Evolutionary conservation across 2,113 vertebrate genomes (phyloP), one percentile per base, ranked within the genome.

Genomic region (Oplegnathus fasciatus): DNA sequence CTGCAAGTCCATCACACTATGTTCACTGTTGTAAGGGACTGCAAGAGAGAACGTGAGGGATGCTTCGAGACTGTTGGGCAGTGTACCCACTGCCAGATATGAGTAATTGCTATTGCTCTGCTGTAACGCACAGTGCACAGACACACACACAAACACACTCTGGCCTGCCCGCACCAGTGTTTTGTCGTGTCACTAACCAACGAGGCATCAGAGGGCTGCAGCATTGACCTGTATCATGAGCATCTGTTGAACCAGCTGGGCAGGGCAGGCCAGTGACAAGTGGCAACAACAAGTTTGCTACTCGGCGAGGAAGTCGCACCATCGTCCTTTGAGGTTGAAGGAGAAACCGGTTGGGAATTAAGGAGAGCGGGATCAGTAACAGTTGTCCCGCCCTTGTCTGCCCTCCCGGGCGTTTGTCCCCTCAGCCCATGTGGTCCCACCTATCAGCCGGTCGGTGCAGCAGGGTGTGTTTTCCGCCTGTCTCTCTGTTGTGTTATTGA

Each of bases 351-450:
- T 37, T 0, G 3, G 65, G 86, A 83, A 71, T 50, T 71, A 86
- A 72, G 78, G 72, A 78, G 78, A 85, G 69, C 24, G 5, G 88
- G 85, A 93, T 93, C 91, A 78, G 92, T 94, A 89, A 93, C 93
- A 90, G 58, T 69, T 30, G 75, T 61, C 69, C 91, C 55, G 84
- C 64, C 89, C 88, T 92, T 86, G 90, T 87, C 91, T 91, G 90
- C 79, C 90, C 86, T 90, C 78, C 68, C 65, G 83, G 86, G 80
- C 65, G 75, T 83, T 79, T 57, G 82, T 88, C 78, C 86, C 82
- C 40, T 80, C 60, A 14, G 83, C 67, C 78, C 62, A 42, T 68
- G 61, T 80, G 74, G 80, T 71, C 85, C 78, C 79, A 76, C 82
- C 87, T 75, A 55, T 89, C 89, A 72, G 82, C 80, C 34, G 80